These are phyloP conservation scores for Halocaridina rubra DNA, from an alignment of 2,888 invertebrate species.

Conservation along the genomic window DNA sequence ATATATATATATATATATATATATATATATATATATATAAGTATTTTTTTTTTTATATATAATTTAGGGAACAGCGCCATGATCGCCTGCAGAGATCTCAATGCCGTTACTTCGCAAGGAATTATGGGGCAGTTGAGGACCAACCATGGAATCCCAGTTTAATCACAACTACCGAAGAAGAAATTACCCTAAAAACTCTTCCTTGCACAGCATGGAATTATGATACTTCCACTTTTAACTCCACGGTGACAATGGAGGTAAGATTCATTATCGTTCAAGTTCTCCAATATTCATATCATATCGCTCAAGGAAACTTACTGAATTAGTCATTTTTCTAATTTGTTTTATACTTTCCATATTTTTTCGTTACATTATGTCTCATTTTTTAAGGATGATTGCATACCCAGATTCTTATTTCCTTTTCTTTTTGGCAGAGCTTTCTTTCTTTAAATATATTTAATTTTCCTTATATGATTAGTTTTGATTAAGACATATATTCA, in stretches of 20 bases:
- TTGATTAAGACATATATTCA: no score
- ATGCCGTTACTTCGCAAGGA: constrained; percentile 26
- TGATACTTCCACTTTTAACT: constrained; percentile 33
- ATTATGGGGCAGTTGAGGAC: constrained; percentile 15
- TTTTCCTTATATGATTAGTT: no score
- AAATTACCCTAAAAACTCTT: neutral
- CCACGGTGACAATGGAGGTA: constrained; percentile 53
- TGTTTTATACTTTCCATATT: no score
- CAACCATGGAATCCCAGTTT: constrained; percentile 17
- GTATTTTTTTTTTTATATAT: neutral
- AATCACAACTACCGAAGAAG: neutral
- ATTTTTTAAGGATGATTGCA: no score
- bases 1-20: neutral
- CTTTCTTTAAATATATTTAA: neutral
- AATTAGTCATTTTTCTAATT: no score
- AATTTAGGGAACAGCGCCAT: constrained; percentile 32
- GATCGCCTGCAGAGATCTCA: constrained; percentile 16
- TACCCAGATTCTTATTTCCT: no score
- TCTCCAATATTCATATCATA: no score
- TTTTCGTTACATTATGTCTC: no score
- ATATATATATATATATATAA: neutral
- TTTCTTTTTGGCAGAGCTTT: neutral
- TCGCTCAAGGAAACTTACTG: no score
- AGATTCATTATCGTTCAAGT: no score
- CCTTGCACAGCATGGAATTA: constrained; percentile 33